Conservation (phyloP, 2,888 invertebrate genomes). For the Sminthurinus aureus region DNA sequence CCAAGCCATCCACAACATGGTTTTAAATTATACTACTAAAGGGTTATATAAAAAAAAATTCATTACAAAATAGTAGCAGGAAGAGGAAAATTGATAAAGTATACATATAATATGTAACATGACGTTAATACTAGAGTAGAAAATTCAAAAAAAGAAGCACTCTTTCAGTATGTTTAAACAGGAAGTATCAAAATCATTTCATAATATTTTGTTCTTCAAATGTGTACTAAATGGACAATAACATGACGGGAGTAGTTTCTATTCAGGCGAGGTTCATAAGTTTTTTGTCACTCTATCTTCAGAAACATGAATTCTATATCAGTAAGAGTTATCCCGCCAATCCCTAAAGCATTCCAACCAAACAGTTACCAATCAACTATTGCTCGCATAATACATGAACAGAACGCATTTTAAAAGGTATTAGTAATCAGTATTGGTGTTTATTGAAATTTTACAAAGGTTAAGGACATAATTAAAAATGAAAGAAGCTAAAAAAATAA, state of each 20-base stretch:
- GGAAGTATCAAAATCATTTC: neutral
- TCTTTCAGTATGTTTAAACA: neutral
- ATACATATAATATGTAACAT: no score
- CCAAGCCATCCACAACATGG: no score
- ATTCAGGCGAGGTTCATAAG: neutral
- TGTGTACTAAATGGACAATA: neutral
- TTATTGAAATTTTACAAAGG: neutral
- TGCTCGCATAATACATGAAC: neutral
- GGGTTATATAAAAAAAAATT: no score
- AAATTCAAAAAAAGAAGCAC: neutral
- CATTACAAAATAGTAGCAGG: no score
- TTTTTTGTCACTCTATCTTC: neutral
- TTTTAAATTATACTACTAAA: no score
- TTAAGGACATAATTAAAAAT: neutral
- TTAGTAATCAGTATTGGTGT: neutral
- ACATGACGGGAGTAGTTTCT: neutral
- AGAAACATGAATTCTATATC: neutral
- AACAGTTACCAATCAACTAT: slow-evolving; percentile 5
- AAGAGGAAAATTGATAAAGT: no score
- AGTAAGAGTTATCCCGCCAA: slow-evolving; percentile 8
- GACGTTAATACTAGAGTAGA: neutral
- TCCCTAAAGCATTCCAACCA: slow-evolving; percentile 14
- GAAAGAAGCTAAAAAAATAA: neutral
- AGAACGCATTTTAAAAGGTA: neutral
- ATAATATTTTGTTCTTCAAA: neutral